Percentiles rank a stretch among this genome's conserved stretches.
Evolutionary conservation across 30 jellyfish, hydroid and myxozoan species (phyloP).

Genomic region (Nemopilema nomurai): DNA sequence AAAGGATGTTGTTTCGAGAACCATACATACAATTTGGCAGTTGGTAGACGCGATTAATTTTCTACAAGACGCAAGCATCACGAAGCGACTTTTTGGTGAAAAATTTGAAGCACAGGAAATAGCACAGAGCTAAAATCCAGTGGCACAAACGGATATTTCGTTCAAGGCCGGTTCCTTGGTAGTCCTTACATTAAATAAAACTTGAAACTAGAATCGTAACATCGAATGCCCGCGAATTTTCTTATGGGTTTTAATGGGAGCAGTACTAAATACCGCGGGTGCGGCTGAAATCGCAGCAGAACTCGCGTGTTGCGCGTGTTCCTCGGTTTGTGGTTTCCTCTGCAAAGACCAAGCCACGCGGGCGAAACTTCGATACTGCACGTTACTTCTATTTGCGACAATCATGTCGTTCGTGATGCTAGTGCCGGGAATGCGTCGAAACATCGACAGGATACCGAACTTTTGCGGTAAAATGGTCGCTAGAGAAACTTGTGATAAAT

Average conservation of each 20-base stretch:
- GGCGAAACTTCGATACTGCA: constrained; percentile 88
- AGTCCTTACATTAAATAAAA: neutral
- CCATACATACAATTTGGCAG: too few species aligned
- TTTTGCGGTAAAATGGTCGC: constrained; percentile 86
- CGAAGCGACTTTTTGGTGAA: too few species aligned
- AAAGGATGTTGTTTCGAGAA: too few species aligned
- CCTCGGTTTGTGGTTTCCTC: constrained; percentile 91
- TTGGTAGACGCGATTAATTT: too few species aligned
- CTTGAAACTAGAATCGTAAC: neutral
- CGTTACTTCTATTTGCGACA: constrained; percentile 80
- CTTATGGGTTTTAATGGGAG: constrained; percentile 92
- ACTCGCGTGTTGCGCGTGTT: constrained; percentile 98
- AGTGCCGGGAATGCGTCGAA: constrained; percentile 93
- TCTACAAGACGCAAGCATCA: too few species aligned
- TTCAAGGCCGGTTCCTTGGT: too few species aligned
- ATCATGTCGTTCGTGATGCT: constrained; percentile 84
- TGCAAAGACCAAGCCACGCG: constrained; percentile 94
- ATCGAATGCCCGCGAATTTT: neutral
- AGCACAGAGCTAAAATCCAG: too few species aligned
- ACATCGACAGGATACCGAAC: constrained; percentile 84
- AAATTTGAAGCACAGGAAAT: too few species aligned
- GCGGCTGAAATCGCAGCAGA: constrained; percentile 99
- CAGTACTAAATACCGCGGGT: constrained; percentile 98
- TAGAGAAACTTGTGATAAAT: constrained; percentile 82
- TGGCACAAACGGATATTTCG: too few species aligned